Base-by-base conservation (phyloP, 1,140 invertebrate genomes). In the Rhizoglyphus robini region DNA sequence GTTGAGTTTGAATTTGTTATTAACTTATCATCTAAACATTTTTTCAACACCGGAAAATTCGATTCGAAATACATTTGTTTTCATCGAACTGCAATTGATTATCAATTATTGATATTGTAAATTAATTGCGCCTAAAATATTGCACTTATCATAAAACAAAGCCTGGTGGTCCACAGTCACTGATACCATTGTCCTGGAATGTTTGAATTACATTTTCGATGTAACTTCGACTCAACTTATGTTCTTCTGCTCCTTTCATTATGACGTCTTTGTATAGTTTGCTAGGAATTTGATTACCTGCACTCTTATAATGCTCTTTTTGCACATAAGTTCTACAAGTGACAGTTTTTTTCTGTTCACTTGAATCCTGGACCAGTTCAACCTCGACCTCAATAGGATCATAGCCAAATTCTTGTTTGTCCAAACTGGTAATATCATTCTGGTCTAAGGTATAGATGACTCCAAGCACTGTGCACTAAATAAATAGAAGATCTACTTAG, bases 401-500 rank as follows among this genome's bases (percentile, higher is more conserved):
- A 27, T 67, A 67, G 11, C 60, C 60, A 27, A 32, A 27, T 67
- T 67, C 66, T 64, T 67, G 66, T 63, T 20, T 4, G 48, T 67
- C 60, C 29, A 67, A 34, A n/a, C 47, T 23, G 13, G 27, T n/a
- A n/a, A 67, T 30, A 41, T 67, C 66, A 23, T 18, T 15, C 32
- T 67, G 4, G 31, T 29, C 46, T 1, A 67, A 27, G 11, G 25
- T 20, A 48, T 59, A 67, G n/a, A 67, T 29, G 25, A 54, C 32
- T 15, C 66, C 66, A 8, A 27, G 23, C 4, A 67, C 66, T 23
- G 18, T 5, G 29, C 20, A 3, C 66, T 67, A 36, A 36, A 25
- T 20, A 27, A 11, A 32, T 25, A 63, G 20, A 31, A 18, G 4
- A 63, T 61, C 38, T 63, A 29, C 34, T 36, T 36, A 61, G 29